phyloP scores from a whole-genome alignment of 1,140 invertebrate species.

The Cherax quadricarinatus region DNA sequence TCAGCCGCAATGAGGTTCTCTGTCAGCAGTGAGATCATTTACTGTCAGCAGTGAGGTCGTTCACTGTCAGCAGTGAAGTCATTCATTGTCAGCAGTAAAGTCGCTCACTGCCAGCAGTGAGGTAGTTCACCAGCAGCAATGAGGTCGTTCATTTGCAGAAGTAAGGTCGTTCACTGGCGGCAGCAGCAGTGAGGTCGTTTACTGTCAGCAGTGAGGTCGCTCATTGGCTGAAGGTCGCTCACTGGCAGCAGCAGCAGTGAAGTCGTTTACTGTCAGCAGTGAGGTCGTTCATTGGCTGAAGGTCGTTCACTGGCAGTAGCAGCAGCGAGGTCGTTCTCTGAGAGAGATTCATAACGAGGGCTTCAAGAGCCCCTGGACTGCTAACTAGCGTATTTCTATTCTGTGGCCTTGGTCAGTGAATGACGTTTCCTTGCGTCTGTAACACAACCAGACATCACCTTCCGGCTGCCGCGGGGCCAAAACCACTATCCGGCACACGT shows the following conservation, averaged over 20 bases:
- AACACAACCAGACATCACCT: constrained; percentile 73
- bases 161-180: too few relatives aligned
- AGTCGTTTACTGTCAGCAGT: constrained; percentile 2
- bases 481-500: constrained; percentile 25
- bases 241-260: constrained; percentile 17
- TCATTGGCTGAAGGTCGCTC: background rate
- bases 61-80: too few relatives aligned
- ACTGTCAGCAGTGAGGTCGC: background rate
- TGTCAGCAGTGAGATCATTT: too few relatives aligned
- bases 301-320: background rate
- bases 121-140: too few relatives aligned
- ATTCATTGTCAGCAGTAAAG: too few relatives aligned
- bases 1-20: too few relatives aligned
- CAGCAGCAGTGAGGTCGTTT: background rate
- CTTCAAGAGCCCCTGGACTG: constrained; percentile 64
- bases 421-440: constrained; percentile 73
- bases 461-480: constrained; percentile 60
- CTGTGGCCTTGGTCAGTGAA: constrained; percentile 73
- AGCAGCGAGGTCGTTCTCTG: constrained; percentile 40
- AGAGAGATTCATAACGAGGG: constrained; percentile 71
- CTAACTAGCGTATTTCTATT: constrained; percentile 74
- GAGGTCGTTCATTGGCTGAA: background rate
- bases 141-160: too few relatives aligned
- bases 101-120: too few relatives aligned
- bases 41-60: too few relatives aligned